Base-by-base conservation (phyloP, 2,113 vertebrate species). In the Sinocyclocheilus grahami region DNA sequence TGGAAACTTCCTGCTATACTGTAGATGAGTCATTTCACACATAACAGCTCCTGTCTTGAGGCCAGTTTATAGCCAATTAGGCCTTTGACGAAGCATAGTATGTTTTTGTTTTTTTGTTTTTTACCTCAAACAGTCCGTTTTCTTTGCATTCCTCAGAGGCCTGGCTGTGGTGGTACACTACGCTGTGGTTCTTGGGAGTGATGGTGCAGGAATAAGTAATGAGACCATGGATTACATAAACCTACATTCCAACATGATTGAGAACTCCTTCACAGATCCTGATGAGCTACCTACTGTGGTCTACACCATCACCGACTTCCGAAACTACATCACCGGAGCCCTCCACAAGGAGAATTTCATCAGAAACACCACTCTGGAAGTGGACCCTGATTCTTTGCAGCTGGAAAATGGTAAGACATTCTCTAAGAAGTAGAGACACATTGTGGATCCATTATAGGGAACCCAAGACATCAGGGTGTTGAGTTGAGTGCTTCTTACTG, bases 261-360 rank as follows among this genome's bases (percentile, higher is more conserved):
- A 98, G 91, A 96, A 96, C 90, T 95, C 92, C 14, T 95, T 94
- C 87, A 91, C 93, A 5, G 95, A 93, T 12, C 84, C 93, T 2
- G 94, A 96, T 8, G 96, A 98, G 91, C 95, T 95, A 12, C 97
- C 97, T 87, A 97, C 96, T 0, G 94, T 93, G 39, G 94, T 97
- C 90, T 97, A 99, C 93, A 97, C 96, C 88, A 95, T 97, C 93
- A 95, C 95, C 2, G 96, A 98, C 91, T 96, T 98, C 92, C 93
- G 93, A 78, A 96, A 97, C 92, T 97, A 96, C 89, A 96, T 99
- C 90, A 95, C 94, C 0, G 96, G 97, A 90, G 95, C 94, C 0
- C 94, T 99, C 78, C 95, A 95, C 89, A 97, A 95, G 87, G 96
- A 96, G 62, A 90, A 93, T 91, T 92, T 97, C 84, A 86, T 95